Conservation (phyloP, 2,113 vertebrate species). For the Grammomys surdaster region DNA sequence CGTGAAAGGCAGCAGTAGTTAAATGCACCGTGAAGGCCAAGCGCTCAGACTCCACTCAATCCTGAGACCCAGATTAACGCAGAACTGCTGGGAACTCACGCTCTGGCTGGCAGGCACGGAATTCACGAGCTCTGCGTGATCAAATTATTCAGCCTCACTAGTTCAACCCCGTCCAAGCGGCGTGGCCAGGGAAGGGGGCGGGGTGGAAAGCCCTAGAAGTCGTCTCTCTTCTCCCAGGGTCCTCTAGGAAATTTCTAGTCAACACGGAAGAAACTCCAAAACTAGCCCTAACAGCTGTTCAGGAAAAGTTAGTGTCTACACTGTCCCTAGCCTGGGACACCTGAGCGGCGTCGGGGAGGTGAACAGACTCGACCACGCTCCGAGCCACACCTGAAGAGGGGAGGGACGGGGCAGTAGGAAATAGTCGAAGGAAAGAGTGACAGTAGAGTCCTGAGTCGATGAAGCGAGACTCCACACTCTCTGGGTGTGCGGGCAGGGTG, state of each 20-base stretch:
- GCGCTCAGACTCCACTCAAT: background rate
- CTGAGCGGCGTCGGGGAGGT: fast-evolving
- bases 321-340: background rate
- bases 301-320: background rate
- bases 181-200: background rate
- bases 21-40: background rate
- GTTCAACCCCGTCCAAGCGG: conserved; percentile 11
- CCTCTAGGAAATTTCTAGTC: background rate
- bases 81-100: background rate
- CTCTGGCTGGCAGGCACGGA: conserved; percentile 1
- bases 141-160: conserved; percentile 59
- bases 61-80: background rate
- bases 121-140: conserved; percentile 31
- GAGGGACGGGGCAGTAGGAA: background rate
- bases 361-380: background rate
- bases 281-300: conserved; percentile 53
- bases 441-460: background rate
- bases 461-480: background rate
- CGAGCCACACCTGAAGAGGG: background rate
- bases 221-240: background rate
- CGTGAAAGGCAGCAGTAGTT: background rate
- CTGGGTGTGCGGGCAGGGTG: background rate
- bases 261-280: background rate
- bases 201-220: background rate
- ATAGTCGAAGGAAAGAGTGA: background rate